These are phyloP conservation scores for Notarius lentiginosus DNA, from an alignment of 2,113 vertebrate genomes.

Conservation along the genomic window DNA sequence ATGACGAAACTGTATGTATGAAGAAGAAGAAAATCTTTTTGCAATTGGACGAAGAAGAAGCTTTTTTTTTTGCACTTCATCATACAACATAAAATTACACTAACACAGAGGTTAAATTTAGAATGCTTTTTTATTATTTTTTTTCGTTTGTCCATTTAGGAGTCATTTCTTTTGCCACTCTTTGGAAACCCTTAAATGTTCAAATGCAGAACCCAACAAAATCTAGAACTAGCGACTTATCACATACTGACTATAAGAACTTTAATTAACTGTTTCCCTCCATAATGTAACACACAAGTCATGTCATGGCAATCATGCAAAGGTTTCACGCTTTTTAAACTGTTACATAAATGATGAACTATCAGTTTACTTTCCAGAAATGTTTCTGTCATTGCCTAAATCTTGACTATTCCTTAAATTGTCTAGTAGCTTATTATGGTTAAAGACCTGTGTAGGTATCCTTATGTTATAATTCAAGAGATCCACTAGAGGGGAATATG, in stretches of 20 bases:
- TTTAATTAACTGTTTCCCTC: not conserved
- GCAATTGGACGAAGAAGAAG: too few species aligned
- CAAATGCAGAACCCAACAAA: not conserved
- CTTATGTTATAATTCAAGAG: conserved; percentile 10
- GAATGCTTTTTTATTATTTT: not conserved
- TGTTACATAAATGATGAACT: not conserved
- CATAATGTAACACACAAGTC: not conserved
- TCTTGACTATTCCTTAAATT: not conserved
- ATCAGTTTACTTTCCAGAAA: not conserved
- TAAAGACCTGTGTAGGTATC: not conserved
- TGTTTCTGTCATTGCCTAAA: not conserved
- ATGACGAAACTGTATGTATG: not conserved
- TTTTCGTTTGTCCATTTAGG: not conserved
- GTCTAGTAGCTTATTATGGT: not conserved
- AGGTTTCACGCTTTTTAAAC: not conserved
- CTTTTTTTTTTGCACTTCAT: not conserved
- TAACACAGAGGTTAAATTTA: not conserved
- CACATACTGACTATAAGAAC: not conserved
- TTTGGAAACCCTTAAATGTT: not conserved
- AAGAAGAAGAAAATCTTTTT: conserved; percentile 15
- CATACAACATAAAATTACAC: not conserved
- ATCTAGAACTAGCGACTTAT: not conserved
- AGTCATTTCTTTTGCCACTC: not conserved
- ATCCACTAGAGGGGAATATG: conserved; percentile 32
- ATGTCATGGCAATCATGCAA: not conserved